These are phyloP conservation scores for Phaetusa simplex DNA, from an alignment of 2,113 vertebrate species.

Conservation along the genomic window DNA sequence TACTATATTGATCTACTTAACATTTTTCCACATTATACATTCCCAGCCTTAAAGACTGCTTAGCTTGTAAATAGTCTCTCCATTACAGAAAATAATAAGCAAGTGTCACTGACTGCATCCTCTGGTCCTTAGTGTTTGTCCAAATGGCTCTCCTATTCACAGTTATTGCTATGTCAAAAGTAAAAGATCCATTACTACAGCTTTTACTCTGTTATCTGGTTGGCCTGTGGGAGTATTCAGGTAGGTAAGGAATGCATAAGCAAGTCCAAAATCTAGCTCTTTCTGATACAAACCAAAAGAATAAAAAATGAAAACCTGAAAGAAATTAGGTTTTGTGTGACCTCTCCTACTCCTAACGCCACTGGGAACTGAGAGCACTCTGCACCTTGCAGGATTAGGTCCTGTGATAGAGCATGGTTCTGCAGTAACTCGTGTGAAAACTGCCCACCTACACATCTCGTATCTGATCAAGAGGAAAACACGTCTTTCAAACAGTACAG, in stretches of 20 bases:
- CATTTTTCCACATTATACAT: background rate
- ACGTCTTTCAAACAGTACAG: background rate
- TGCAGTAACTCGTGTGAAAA: background rate
- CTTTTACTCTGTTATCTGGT: background rate
- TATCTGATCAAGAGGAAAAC: background rate
- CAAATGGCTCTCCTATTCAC: background rate
- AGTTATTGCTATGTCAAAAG: background rate
- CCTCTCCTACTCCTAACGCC: background rate
- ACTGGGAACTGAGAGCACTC: background rate
- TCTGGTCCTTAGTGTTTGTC: background rate
- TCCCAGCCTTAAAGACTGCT: background rate
- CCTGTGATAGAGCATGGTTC: background rate
- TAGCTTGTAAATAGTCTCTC: background rate
- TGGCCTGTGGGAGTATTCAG: background rate
- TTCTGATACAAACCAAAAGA: background rate
- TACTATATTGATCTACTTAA: background rate
- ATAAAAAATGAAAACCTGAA: background rate
- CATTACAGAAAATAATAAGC: background rate
- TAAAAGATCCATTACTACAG: background rate
- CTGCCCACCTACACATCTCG: background rate
- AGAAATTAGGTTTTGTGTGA: background rate
- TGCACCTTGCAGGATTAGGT: background rate
- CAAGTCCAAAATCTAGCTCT: background rate
- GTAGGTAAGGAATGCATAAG: background rate
- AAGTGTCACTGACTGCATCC: background rate